Evolutionary conservation across 2,888 invertebrate species (phyloP).

Genomic region (Philereme vetulata): DNA sequence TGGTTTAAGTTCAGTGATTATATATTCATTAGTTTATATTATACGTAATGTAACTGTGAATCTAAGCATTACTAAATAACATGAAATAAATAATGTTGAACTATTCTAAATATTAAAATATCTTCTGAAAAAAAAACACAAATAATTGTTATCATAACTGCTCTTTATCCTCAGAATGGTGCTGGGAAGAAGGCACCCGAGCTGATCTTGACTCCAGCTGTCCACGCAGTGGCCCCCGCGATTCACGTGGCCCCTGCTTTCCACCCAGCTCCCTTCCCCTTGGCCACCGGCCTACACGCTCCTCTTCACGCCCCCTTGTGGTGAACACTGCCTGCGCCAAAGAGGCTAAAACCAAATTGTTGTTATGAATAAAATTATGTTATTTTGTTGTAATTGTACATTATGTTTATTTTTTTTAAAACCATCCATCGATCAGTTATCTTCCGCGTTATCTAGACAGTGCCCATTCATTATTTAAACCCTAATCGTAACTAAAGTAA

Average conservation of each 20-base stretch:
- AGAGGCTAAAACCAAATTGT: slow-evolving; percentile 7
- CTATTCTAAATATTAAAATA: no score
- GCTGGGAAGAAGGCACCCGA: slow-evolving; percentile 55
- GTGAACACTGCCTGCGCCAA: background rate
- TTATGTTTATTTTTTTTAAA: background rate
- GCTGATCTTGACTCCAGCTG: slow-evolving; percentile 6
- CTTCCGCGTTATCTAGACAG: no score
- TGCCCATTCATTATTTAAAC: no score
- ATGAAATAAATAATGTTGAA: no score
- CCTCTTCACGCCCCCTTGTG: slow-evolving; percentile 9
- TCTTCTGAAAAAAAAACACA: background rate
- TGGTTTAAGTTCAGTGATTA: no score
- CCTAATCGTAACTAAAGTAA: no score
- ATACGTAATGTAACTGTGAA: no score
- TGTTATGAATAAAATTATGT: background rate
- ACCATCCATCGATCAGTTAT: background rate
- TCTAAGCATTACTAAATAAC: no score
- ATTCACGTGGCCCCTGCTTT: slow-evolving; percentile 2
- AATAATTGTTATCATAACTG: background rate
- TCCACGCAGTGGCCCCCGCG: slow-evolving; percentile 12
- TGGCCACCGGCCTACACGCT: slow-evolving; percentile 8
- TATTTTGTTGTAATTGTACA: background rate
- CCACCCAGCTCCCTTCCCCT: background rate
- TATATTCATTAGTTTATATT: no score
- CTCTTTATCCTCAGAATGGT: slow-evolving; percentile 8